phyloP scores from a whole-genome alignment of 2,113 vertebrate genomes.

The Acrocephalus kingi region DNA sequence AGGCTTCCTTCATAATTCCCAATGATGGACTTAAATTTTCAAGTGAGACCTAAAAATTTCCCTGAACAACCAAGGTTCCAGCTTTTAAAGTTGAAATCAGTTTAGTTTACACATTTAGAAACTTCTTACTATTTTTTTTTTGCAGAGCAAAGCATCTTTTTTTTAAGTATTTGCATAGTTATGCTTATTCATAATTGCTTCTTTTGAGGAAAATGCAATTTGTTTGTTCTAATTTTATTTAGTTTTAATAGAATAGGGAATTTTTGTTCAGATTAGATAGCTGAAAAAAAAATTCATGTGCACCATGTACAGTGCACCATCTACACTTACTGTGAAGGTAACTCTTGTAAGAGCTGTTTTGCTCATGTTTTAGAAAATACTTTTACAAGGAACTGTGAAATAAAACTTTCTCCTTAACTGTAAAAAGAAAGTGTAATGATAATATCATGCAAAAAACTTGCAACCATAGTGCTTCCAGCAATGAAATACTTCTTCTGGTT shows the following conservation, averaged over 20 bases:
- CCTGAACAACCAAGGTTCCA: neutral
- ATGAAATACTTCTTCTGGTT: neutral
- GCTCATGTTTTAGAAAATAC: neutral
- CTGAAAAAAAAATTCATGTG: neutral
- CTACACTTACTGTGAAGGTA: neutral
- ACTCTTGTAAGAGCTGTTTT: neutral
- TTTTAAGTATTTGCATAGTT: neutral
- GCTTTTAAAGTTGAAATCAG: neutral
- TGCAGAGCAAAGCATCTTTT: neutral
- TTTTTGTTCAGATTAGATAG: neutral
- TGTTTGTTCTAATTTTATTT: neutral
- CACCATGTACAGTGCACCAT: neutral
- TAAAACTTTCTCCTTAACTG: neutral
- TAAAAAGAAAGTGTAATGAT: neutral
- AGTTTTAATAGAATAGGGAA: neutral
- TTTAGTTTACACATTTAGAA: neutral
- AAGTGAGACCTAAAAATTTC: neutral
- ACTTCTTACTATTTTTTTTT: neutral
- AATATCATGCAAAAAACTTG: neutral
- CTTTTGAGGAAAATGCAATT: neutral
- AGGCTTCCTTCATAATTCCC: neutral
- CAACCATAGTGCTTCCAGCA: neutral
- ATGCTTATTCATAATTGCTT: neutral
- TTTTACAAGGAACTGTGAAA: neutral
- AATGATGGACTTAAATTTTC: neutral